These are phyloP conservation scores for Magallana angulata DNA, from an alignment of 1,140 invertebrate species.

Conservation along the genomic window DNA sequence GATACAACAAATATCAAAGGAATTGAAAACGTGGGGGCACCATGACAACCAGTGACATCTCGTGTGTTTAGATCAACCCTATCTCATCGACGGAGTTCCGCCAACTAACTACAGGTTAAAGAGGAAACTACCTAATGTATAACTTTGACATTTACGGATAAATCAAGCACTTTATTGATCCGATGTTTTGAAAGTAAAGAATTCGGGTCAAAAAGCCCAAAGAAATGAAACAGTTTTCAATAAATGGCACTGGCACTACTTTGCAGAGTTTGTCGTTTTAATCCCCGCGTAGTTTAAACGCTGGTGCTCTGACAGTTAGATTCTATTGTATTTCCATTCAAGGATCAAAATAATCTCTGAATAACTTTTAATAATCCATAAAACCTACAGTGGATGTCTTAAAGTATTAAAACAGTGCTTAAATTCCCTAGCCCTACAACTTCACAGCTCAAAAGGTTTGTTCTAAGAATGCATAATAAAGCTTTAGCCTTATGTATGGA, in stretches of 20 bases:
- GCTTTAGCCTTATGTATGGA: too few relatives aligned
- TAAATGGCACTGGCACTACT: neutral
- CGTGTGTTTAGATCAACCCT: too few relatives aligned
- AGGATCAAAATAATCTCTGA: slow-evolving; percentile 4
- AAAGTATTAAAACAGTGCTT: neutral
- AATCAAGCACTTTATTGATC: slow-evolving; percentile 11
- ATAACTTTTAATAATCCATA: neutral
- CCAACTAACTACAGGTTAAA: too few relatives aligned
- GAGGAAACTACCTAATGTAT: too few relatives aligned
- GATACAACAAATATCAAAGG: too few relatives aligned
- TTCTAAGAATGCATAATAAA: too few relatives aligned
- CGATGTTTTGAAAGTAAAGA: neutral
- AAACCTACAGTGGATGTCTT: neutral
- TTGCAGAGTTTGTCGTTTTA: neutral
- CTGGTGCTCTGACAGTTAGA: neutral
- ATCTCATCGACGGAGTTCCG: too few relatives aligned
- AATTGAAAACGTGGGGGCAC: too few relatives aligned
- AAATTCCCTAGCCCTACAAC: neutral
- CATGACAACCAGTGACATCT: too few relatives aligned
- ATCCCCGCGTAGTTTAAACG: neutral
- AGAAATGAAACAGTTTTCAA: neutral
- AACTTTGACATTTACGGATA: neutral
- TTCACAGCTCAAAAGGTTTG: too few relatives aligned
- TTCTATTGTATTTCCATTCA: neutral
- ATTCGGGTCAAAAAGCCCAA: neutral